Evolutionary conservation across 1,140 invertebrate genomes (phyloP), one percentile per base, ranked within the genome.

Genomic region (Drosophila asahinai): DNA sequence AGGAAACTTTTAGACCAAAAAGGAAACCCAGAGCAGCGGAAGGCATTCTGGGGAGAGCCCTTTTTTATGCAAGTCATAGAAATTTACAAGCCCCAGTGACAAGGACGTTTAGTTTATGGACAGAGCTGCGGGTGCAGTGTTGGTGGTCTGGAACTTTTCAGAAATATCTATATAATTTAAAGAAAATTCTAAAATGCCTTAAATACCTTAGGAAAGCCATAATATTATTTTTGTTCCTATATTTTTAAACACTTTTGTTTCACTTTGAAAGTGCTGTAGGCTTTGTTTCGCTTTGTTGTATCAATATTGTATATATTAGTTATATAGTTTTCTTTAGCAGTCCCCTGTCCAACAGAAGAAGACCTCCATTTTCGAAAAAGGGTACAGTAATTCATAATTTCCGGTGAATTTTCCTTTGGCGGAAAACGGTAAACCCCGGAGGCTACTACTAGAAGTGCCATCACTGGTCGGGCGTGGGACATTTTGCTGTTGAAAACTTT

Each of bases 61-160:
- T 83, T 89, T 84, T 87, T 87, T 87, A 89, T 89, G 84, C 84
- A 87, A 87, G 84, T 89, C 84, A 90, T 87, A 84, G 84, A 87
- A 87, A 87, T 87, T 87, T 87, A 87, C 84, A 87, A 84, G 84
- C 84, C 81, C 81, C 86, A 81, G 78, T 89, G 84, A 87, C 84
- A 87, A 87, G 84, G 81, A 83, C 81, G 84, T 77, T 78, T 83
- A 83, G 66, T 86, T 86, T 89, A 86, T 83, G 84, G 76, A 67
- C 48, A 55, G 14, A 40, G 42, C 15, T 22, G 57, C 65, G 59
- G 9, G 9, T 38, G 6, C 47, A 38, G 54, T 58, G 66, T 9
- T 64, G 73, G 9, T 30, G 22, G 5, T 54, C 36, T 33, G 7
- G 8, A 9, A n/a, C n/a, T n/a, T n/a, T n/a, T n/a, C n/a, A 9